Percentiles rank a stretch among this genome's conserved stretches.
These are phyloP conservation scores for Hermetia illucens DNA, from an alignment of 1,140 invertebrate species.

Conservation along the genomic window DNA sequence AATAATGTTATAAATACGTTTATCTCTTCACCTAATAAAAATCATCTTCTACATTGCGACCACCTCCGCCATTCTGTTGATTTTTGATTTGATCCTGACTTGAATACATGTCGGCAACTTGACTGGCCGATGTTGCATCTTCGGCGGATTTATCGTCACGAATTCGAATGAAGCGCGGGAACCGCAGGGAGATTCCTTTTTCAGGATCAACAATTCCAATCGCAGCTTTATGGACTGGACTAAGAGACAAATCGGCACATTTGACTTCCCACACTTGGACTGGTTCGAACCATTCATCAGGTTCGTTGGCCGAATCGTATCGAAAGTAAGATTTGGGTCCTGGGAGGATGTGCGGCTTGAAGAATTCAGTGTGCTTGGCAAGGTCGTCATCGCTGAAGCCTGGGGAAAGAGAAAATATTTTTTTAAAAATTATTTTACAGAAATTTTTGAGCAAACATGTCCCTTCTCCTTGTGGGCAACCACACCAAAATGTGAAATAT, in stretches of 20 bases:
- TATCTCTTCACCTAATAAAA: too few species aligned
- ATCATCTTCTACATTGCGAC: constrained; percentile 41
- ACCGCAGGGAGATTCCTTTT: constrained; percentile 90
- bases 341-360: constrained; percentile 60
- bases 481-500: too few species aligned
- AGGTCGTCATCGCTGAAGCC: constrained; percentile 85
- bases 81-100: constrained; percentile 89
- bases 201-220: constrained; percentile 79
- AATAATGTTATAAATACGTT: too few species aligned
- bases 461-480: too few species aligned
- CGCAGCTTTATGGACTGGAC: constrained; percentile 85
- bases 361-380: constrained; percentile 55
- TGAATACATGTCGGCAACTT: constrained; percentile 71
- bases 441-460: too few species aligned
- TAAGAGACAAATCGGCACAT: constrained; percentile 94
- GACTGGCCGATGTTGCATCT: constrained; percentile 80
- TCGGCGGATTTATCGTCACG: constrained; percentile 89
- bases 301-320: constrained; percentile 57
- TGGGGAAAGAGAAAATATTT: too few species aligned
- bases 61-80: constrained; percentile 32
- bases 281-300: constrained; percentile 93
- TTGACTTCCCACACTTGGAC: constrained; percentile 96
- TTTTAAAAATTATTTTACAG: too few species aligned
- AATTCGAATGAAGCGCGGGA: constrained; percentile 86
- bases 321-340: constrained; percentile 74